Evolutionary conservation across 2,888 invertebrate species (phyloP).

Genomic region (Lacanobia oleracea): DNA sequence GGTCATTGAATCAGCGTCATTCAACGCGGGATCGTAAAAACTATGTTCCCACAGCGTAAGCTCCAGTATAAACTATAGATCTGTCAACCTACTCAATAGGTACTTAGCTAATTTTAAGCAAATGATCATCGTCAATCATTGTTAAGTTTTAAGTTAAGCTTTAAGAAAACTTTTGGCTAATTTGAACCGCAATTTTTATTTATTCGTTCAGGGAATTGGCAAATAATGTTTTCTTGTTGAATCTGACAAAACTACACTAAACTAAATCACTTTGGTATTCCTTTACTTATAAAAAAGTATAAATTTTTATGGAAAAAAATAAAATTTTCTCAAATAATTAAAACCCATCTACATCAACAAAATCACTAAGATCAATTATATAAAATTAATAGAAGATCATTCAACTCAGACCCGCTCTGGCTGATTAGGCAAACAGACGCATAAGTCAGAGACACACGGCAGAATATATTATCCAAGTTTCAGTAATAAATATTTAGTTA

Average conservation of each 20-base stretch:
- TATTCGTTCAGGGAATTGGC: neutral
- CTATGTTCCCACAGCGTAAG: conserved; percentile 53
- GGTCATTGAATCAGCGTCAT: conserved; percentile 59
- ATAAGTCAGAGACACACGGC: conserved; percentile 7
- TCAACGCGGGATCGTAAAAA: conserved; percentile 53
- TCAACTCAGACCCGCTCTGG: neutral
- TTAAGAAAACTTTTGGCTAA: conserved; percentile 1
- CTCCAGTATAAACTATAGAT: conserved; percentile 38
- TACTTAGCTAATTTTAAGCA: conserved; percentile 45
- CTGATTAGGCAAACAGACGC: neutral
- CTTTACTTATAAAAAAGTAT: neutral
- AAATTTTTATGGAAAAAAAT: neutral
- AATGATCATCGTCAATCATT: conserved; percentile 37
- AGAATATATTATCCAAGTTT: conserved; percentile 43
- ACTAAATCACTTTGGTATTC: no score
- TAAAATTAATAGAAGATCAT: conserved; percentile 7
- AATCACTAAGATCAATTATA: neutral
- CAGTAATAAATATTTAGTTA: conserved; percentile 44
- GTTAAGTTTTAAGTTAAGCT: conserved; percentile 8
- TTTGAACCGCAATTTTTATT: conserved; percentile 2
- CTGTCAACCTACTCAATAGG: conserved; percentile 46
- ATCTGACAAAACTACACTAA: no score
- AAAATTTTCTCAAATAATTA: neutral
- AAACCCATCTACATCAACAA: neutral
- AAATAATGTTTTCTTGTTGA: neutral